Base-by-base conservation (phyloP, 2,113 vertebrate species). In the Trochalopteron elliotii region DNA sequence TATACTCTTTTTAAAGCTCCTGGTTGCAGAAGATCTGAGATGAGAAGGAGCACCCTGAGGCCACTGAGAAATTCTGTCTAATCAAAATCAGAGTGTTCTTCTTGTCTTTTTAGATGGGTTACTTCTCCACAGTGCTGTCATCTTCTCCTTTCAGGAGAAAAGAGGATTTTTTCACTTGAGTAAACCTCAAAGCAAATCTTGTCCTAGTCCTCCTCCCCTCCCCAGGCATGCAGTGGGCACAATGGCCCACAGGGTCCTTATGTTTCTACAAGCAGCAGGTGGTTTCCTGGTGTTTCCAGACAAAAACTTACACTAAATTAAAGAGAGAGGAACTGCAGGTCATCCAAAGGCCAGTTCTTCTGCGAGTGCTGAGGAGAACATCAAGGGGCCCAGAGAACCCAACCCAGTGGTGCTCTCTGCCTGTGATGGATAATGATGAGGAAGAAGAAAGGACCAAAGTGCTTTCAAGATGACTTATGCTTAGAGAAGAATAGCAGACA, bases 291-390 rank as follows among this genome's bases (percentile, higher is more conserved):
- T 45, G 60, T 63, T 91, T 71, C 44, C 47, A 76, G 16, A 55
- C 0, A 10, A 82, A 94, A 27, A 4, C 14, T 79, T 67, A 49
- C 39, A 19, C 44, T 52, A 42, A 59, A 70, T 70, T 61, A 59
- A 77, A 94, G 37, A 81, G 31, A 77, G 10, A 42, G 9, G 79
- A 74, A 10, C 18, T 57, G 35, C 18, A 35, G 13, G 27, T 67
- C 1, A 0, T 47, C 22, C 2, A 3, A 87, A 94, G 12, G 21
- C 15, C 52, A 56, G 25, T 40, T 56, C 2, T 28, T 28, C 31
- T 40, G 2, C 0, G 0, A 50, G 35, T 15, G 7, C n/a, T 20
- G 60, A 65, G 50, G 9, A 60, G 44, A 82, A 40, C 2, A 3
- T n/a, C 30, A 60, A 59, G 33, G 11, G 31, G 3, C 9, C 28